A percentile compares a stretch with the other conserved stretches of the same genome.
phyloP scores from a whole-genome alignment of 2,113 vertebrate genomes.

The Meriones unguiculatus region DNA sequence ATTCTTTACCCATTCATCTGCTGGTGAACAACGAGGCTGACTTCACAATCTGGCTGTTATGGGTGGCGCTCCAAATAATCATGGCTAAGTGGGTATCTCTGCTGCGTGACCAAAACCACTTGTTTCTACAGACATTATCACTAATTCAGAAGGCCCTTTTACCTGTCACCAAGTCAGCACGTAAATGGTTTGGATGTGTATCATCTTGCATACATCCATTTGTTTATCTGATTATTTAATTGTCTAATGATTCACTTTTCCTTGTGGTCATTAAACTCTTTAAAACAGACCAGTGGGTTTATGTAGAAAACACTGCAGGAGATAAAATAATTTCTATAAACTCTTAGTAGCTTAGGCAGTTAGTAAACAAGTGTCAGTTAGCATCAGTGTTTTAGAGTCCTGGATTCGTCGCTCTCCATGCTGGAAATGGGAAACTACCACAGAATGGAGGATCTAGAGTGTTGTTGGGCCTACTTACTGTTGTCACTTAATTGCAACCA shows the following conservation, averaged over 20 bases:
- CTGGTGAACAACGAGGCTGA: neutral
- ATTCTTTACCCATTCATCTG: neutral
- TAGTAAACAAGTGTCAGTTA: neutral
- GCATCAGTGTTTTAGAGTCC: neutral
- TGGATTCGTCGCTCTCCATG: neutral
- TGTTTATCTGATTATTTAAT: neutral
- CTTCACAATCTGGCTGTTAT: neutral
- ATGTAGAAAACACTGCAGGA: neutral
- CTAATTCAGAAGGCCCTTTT: neutral
- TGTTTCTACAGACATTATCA: neutral
- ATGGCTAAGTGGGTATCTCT: neutral
- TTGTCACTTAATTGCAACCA: slow-evolving; percentile 50
- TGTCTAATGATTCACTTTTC: neutral
- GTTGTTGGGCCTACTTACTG: neutral
- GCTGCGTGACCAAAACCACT: neutral
- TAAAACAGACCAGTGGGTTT: slow-evolving; percentile 30
- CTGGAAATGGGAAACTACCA: neutral
- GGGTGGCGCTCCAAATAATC: neutral
- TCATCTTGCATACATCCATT: neutral
- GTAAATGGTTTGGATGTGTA: neutral
- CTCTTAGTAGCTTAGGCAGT: neutral
- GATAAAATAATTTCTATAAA: neutral
- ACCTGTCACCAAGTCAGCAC: neutral
- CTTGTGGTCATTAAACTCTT: neutral
- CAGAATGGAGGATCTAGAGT: neutral